Evolutionary conservation across 2,888 invertebrate species (phyloP).

Genomic region (Trichopoda pennipes): DNA sequence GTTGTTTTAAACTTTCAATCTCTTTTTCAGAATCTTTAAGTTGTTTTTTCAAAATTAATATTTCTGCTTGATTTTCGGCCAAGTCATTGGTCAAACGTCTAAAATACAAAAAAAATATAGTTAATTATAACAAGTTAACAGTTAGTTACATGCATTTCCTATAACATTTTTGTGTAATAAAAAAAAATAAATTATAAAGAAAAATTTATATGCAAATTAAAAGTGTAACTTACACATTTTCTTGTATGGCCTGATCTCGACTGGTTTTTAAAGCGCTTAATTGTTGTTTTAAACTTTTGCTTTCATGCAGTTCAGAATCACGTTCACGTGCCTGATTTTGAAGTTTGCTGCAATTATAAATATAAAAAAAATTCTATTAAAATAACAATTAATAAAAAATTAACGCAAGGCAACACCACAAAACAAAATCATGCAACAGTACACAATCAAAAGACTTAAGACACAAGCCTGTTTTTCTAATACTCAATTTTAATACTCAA

Average conservation of each 20-base stretch:
- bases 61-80: slow-evolving; percentile 84
- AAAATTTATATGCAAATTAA: slow-evolving; percentile 22
- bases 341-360: slow-evolving; percentile 73
- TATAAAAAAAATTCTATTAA: slow-evolving; percentile 46
- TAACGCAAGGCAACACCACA: background rate
- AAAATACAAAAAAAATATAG: slow-evolving; percentile 12
- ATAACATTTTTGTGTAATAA: slow-evolving; percentile 5
- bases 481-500: background rate
- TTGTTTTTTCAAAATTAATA: slow-evolving; percentile 85
- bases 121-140: slow-evolving; percentile 41
- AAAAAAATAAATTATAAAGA: background rate
- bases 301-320: slow-evolving; percentile 78
- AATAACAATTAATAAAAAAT: background rate
- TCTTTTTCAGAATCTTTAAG: slow-evolving; percentile 86
- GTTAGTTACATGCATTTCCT: slow-evolving; percentile 52
- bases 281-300: slow-evolving; percentile 78
- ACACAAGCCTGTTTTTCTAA: slow-evolving; percentile 51
- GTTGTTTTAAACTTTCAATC: slow-evolving; percentile 87
- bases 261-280: slow-evolving; percentile 77
- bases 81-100: slow-evolving; percentile 89
- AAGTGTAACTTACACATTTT: slow-evolving; percentile 77
- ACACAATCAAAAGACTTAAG: slow-evolving; percentile 59
- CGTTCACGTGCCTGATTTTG: slow-evolving; percentile 74
- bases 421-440: background rate
- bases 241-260: slow-evolving; percentile 79